phyloP scores from a whole-genome alignment of 2,888 invertebrate genomes.

The Ophion ventricosus region DNA sequence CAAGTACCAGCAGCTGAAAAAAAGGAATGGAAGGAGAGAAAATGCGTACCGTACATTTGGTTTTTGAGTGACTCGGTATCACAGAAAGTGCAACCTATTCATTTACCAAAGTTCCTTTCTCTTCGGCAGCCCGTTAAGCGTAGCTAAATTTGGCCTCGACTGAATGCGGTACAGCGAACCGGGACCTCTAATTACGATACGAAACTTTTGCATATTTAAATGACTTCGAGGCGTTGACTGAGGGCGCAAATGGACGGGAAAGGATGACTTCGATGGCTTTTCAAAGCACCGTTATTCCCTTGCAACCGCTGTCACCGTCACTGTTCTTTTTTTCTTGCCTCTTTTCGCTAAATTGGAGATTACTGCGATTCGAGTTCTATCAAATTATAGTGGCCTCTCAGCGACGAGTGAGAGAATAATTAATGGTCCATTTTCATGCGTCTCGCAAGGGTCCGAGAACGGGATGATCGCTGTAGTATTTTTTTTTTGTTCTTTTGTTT shows the following conservation, averaged over 20 bases:
- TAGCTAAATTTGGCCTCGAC: slow-evolving; percentile 55
- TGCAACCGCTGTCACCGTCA: background rate
- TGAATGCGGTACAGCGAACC: slow-evolving; percentile 37
- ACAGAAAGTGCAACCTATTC: slow-evolving; percentile 43
- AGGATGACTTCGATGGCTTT: slow-evolving; percentile 36
- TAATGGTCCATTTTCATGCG: background rate
- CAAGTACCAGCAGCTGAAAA: slow-evolving; percentile 8
- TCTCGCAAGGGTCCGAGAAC: background rate
- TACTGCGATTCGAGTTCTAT: slow-evolving; percentile 22
- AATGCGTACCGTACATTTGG: slow-evolving; percentile 36
- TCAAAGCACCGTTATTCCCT: slow-evolving; percentile 12
- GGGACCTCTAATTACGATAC: slow-evolving; percentile 67
- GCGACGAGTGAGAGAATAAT: background rate
- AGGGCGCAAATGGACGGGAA: slow-evolving; percentile 24
- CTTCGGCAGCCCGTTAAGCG: slow-evolving; percentile 46
- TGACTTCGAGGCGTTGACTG: slow-evolving; percentile 41
- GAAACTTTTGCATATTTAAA: slow-evolving; percentile 64
- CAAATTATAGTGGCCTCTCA: slow-evolving; percentile 26
- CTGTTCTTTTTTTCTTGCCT: slow-evolving; percentile 4
- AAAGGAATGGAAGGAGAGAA: slow-evolving; percentile 14
- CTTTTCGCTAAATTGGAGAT: slow-evolving; percentile 33
- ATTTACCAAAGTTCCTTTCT: slow-evolving; percentile 39
- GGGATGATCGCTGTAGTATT: background rate
- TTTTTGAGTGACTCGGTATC: slow-evolving; percentile 46
- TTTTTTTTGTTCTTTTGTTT: background rate